A percentile compares a stretch with the other conserved stretches of the same genome.
Evolutionary conservation across 2,113 vertebrate species (phyloP).

Genomic region (Sus scrofa): DNA sequence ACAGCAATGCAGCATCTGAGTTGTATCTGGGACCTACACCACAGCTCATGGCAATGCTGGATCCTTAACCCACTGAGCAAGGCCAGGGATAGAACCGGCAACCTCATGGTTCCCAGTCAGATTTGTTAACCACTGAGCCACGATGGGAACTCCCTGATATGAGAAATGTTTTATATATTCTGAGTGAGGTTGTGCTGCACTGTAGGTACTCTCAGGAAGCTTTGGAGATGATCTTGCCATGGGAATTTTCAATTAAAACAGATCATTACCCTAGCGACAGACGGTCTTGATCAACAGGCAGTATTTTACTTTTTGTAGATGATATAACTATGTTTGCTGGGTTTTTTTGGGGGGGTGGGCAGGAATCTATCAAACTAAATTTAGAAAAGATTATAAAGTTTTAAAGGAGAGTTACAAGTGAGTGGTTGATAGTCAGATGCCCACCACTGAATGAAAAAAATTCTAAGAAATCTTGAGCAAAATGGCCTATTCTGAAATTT

Average conservation of each 20-base stretch:
- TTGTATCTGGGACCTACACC: too few relatives aligned
- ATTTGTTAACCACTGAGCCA: too few relatives aligned
- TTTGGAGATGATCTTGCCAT: background rate
- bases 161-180: background rate
- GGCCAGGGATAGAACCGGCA: too few relatives aligned
- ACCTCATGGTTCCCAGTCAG: too few relatives aligned
- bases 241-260: background rate
- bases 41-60: too few relatives aligned
- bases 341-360: background rate
- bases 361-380: background rate
- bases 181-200: background rate
- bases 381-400: background rate
- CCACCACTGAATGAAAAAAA: background rate
- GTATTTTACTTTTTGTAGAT: slow-evolving; percentile 6
- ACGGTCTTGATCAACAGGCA: background rate
- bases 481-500: slow-evolving; percentile 14
- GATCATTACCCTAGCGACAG: background rate
- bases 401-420: background rate
- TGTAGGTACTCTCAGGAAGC: background rate
- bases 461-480: slow-evolving; percentile 26
- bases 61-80: too few relatives aligned
- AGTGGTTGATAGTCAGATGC: background rate
- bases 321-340: background rate
- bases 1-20: too few relatives aligned
- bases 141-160: too few relatives aligned